Conservation (phyloP, 2,113 vertebrate genomes). For the Gopherus flavomarginatus region DNA sequence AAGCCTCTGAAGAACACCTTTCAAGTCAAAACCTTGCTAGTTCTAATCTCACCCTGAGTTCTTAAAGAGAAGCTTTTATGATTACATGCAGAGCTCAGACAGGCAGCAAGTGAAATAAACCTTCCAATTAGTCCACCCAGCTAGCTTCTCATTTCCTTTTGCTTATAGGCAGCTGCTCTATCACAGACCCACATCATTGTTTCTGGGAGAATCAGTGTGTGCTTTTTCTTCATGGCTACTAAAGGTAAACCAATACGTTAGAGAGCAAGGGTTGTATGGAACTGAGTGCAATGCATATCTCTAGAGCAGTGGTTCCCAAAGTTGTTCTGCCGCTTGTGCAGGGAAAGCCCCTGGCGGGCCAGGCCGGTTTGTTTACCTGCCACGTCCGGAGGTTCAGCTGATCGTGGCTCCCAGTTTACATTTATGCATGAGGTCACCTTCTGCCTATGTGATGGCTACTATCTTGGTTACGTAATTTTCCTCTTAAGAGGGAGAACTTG, state of each 20-base stretch:
- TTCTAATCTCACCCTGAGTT: neutral
- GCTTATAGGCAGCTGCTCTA: neutral
- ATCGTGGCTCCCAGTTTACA: neutral
- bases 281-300: neutral
- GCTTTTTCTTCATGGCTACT: neutral
- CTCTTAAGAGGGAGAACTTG: neutral
- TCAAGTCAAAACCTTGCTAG: neutral
- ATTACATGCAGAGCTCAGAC: neutral
- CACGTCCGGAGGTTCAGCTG: too few relatives aligned
- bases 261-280: neutral
- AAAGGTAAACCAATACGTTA: neutral
- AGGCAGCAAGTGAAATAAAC: neutral
- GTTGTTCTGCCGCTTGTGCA: too few relatives aligned
- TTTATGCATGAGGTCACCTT: neutral
- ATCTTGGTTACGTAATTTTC: neutral
- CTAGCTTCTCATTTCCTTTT: neutral
- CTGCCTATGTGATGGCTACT: neutral
- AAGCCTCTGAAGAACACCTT: neutral
- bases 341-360: too few relatives aligned
- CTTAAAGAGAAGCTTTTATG: neutral
- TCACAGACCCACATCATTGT: neutral
- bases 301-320: neutral
- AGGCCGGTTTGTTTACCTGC: too few relatives aligned
- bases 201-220: neutral
- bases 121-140: neutral